Percentiles rank a stretch among this genome's conserved stretches.
phyloP scores from a whole-genome alignment of 2,888 invertebrate genomes.

The Ephialtes manifestator region DNA sequence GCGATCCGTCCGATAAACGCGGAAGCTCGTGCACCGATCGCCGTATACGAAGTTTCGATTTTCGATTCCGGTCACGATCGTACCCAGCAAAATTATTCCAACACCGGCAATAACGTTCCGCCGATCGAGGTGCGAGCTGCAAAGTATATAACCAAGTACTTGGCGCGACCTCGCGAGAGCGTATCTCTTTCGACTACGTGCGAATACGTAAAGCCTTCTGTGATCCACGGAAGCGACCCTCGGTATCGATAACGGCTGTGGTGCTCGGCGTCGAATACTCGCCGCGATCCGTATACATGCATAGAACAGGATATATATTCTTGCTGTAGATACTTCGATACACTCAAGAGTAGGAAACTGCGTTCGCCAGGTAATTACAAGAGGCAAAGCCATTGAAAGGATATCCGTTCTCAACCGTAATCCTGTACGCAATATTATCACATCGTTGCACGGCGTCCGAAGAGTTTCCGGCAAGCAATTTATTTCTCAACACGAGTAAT shows the following conservation, averaged over 20 bases:
- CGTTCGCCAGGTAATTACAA: constrained; percentile 12
- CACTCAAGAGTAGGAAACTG: background rate
- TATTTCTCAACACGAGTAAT: background rate
- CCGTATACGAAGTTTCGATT: constrained; percentile 55
- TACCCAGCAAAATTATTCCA: constrained; percentile 62
- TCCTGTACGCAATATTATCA: background rate
- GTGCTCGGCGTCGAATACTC: constrained; percentile 6
- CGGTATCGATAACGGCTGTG: constrained; percentile 47
- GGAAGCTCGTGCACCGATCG: constrained; percentile 42
- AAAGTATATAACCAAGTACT: constrained; percentile 27
- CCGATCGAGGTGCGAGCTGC: constrained; percentile 36
- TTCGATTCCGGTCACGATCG: constrained; percentile 68
- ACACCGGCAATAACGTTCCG: constrained; percentile 63
- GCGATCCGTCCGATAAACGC: constrained; percentile 61
- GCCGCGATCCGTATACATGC: background rate
- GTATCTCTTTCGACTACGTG: constrained; percentile 46
- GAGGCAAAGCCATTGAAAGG: constrained; percentile 18
- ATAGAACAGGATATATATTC: constrained; percentile 13
- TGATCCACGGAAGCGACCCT: constrained; percentile 20
- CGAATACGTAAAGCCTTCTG: constrained; percentile 47
- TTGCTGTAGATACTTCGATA: background rate
- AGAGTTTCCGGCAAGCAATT: background rate
- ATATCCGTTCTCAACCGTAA: constrained; percentile 13
- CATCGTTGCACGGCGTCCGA: background rate
- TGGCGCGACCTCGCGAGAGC: constrained; percentile 33